phyloP scores from a whole-genome alignment of 1,140 invertebrate genomes.

The Tribolium castaneum region DNA sequence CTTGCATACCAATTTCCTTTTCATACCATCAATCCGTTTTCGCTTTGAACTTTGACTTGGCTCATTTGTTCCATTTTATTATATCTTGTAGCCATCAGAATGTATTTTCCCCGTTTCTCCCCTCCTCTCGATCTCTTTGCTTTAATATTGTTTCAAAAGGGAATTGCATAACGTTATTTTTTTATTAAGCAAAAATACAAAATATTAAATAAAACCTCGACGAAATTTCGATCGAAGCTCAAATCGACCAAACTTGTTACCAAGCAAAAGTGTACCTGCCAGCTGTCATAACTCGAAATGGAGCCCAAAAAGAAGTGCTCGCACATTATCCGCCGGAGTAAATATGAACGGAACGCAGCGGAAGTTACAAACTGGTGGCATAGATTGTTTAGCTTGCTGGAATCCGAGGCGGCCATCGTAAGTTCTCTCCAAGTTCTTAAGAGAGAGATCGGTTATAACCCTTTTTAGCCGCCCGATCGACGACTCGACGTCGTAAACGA shows the following conservation, averaged over 20 bases:
- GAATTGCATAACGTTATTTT: slow-evolving; percentile 13
- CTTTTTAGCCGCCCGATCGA: slow-evolving; percentile 26
- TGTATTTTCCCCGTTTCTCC: slow-evolving; percentile 18
- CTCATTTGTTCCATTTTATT: slow-evolving; percentile 34
- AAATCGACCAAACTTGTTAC: not conserved
- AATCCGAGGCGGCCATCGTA: slow-evolving; percentile 45
- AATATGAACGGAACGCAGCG: slow-evolving; percentile 46
- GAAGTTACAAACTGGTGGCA: slow-evolving; percentile 45
- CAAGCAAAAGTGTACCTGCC: not conserved
- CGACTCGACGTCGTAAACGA: slow-evolving; percentile 4
- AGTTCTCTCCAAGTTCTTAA: slow-evolving; percentile 29
- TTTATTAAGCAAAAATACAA: slow-evolving; percentile 26
- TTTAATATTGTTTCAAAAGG: slow-evolving; percentile 33
- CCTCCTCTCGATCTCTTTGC: slow-evolving; percentile 4
- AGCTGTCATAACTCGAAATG: not conserved
- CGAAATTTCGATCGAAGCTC: not conserved
- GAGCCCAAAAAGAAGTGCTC: slow-evolving; percentile 11
- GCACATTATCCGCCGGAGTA: slow-evolving; percentile 28
- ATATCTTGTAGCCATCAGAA: slow-evolving; percentile 34
- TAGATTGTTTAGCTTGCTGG: slow-evolving; percentile 37
- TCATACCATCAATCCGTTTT: slow-evolving; percentile 28
- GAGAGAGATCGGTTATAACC: not conserved
- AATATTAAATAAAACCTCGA: not conserved
- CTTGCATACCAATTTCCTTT: slow-evolving; percentile 30
- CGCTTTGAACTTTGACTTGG: slow-evolving; percentile 33